Evolutionary conservation across 1,140 invertebrate genomes (phyloP).

Genomic region (Drosophila equinoxialis): DNA sequence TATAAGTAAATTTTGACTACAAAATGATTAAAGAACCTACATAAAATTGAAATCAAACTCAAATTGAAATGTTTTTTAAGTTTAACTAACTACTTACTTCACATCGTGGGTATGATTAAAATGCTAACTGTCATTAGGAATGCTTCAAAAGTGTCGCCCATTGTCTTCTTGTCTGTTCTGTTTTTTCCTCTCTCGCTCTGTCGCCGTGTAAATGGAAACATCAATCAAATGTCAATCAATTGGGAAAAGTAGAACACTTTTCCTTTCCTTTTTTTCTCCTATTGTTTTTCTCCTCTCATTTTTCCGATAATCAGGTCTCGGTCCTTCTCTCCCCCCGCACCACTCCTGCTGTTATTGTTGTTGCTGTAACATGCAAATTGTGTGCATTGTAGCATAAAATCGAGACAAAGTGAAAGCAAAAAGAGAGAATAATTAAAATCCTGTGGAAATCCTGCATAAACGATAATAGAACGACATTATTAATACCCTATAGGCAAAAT

Average conservation of each 20-base stretch:
- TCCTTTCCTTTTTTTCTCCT: conserved; percentile 26
- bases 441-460: neutral
- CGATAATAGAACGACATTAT: neutral
- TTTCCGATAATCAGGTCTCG: conserved; percentile 57
- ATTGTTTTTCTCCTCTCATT: neutral
- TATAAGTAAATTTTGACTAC: too few relatives aligned
- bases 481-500: conserved; percentile 8
- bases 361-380: conserved; percentile 71
- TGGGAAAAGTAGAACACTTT: conserved; percentile 70
- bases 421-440: conserved; percentile 21
- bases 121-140: neutral
- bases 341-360: too few relatives aligned
- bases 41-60: too few relatives aligned
- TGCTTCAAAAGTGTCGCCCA: neutral
- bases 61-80: too few relatives aligned
- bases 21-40: too few relatives aligned
- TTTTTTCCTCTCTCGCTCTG: conserved; percentile 19
- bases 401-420: neutral
- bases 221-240: conserved; percentile 80
- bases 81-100: neutral
- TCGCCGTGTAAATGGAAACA: conserved; percentile 71
- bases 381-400: conserved; percentile 69
- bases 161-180: neutral
- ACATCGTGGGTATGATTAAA: neutral
- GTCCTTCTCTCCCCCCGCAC: conserved; percentile 29